Base-by-base conservation (phyloP, 2,888 invertebrate species). In the Kuschelorhynchus macadamiae region DNA sequence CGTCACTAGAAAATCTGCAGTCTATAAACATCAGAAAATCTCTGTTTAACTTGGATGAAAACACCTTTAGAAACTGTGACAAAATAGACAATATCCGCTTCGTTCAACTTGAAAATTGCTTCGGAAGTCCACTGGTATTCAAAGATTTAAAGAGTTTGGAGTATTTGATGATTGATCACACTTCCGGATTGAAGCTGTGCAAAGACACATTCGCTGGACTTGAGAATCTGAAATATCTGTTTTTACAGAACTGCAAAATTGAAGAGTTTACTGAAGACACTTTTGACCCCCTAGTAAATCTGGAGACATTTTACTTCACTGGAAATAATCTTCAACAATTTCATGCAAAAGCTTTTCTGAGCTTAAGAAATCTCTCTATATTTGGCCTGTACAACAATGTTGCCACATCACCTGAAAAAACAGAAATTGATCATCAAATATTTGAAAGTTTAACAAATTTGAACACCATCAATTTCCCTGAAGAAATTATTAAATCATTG, bases 381-480 rank as follows among this genome's bases (percentile, higher is more conserved):
- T 39, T 59, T 7, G 59, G 25, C 0, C 9, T 59, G 20, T 36
- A 47, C 49, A 39, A 39, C n/a, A 59, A 59, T 14, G n/a, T 14
- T 5, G n/a, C 49, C 12, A 21, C 20, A 1, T 1, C 33, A n/a
- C 33, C 47, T 9, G 36, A 49, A 33, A 18, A 12, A 0, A 9
- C 33, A 4, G 18, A 36, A 33, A 36, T 49, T 7, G 39, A 59
- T 36, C 49, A 59, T 11, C 12, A 49, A 25, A 39, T 20, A 4
- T 49, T 59, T 39, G 8, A 39, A 16, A 49, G 39, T 25, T 59
- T 59, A 3, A 21, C 47, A 5, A n/a, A 14, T 0, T 11, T 59
- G 5, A 16, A 59, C 36, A 59, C 59, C 7, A 36, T 59, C 14
- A 36, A 36, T n/a, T 59, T 59, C 39, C 59, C 47, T 12, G 59